Evolutionary conservation across 1,140 invertebrate genomes (phyloP).

Genomic region (Drosophila biarmipes): DNA sequence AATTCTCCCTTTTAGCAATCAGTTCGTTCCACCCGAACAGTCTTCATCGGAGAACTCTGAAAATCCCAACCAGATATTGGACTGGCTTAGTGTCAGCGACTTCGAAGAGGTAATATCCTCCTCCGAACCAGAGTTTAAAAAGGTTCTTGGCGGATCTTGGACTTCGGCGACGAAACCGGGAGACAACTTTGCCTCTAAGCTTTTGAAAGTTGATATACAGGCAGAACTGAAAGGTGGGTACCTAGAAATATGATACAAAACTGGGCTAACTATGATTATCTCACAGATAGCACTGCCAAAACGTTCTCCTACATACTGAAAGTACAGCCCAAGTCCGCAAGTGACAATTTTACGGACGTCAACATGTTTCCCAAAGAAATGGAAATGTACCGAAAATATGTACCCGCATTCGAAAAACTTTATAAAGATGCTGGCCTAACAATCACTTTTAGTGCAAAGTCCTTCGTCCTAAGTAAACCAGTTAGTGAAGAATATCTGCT

Average conservation of each 20-base stretch:
- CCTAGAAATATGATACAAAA: not conserved
- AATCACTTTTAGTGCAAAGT: slow-evolving; percentile 42
- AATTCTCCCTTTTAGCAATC: not conserved
- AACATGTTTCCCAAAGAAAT: slow-evolving; percentile 54
- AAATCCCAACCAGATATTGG: not conserved
- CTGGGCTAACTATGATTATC: not conserved
- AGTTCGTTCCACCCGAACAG: not conserved
- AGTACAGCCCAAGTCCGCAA: not conserved
- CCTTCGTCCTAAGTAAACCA: slow-evolving; percentile 24
- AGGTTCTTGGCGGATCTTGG: slow-evolving; percentile 32
- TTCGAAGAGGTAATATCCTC: slow-evolving; percentile 38
- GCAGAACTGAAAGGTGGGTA: slow-evolving; percentile 37
- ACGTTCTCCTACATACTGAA: slow-evolving; percentile 47
- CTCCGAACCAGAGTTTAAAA: slow-evolving; percentile 42
- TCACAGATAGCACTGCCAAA: slow-evolving; percentile 31
- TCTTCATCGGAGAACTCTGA: not conserved
- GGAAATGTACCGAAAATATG: slow-evolving; percentile 36
- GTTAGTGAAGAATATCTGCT: slow-evolving; percentile 36
- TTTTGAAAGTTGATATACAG: slow-evolving; percentile 39
- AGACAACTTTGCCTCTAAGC: slow-evolving; percentile 39
- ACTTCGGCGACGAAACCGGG: slow-evolving; percentile 45
- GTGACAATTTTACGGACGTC: slow-evolving; percentile 12
- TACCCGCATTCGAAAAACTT: slow-evolving; percentile 44
- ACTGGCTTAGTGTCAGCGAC: slow-evolving; percentile 41
- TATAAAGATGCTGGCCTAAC: slow-evolving; percentile 33